Percentiles rank a stretch among this genome's conserved stretches.
Conservation (phyloP, 2,888 invertebrate genomes). For the Teinopalpus imperialis region DNA sequence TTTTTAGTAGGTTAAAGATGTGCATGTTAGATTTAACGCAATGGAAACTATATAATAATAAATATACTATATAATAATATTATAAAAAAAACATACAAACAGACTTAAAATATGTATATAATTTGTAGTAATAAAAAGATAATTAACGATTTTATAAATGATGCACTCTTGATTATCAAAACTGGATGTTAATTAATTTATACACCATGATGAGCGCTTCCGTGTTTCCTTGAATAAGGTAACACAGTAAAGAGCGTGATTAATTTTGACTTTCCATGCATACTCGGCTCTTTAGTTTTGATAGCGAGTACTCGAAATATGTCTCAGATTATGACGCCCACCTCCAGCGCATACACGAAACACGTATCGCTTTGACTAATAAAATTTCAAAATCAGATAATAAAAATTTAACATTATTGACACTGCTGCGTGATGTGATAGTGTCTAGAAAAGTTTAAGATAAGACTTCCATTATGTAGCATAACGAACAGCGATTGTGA, state of each 20-base stretch:
- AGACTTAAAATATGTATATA: too few species aligned
- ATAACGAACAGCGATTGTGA: conserved; percentile 14
- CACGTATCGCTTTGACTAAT: conserved; percentile 45
- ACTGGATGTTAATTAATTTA: conserved; percentile 3
- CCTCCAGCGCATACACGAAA: conserved; percentile 36
- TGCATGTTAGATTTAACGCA: too few species aligned
- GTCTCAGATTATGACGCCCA: conserved; percentile 50
- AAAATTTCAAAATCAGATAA: conserved; percentile 62
- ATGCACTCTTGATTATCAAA: too few species aligned
- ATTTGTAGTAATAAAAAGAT: too few species aligned
- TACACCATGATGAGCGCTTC: conserved; percentile 14
- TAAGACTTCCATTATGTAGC: conserved; percentile 27
- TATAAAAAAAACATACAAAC: too few species aligned
- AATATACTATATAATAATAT: too few species aligned
- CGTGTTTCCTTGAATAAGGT: conserved; percentile 38
- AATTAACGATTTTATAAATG: too few species aligned
- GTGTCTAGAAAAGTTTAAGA: conserved; percentile 34
- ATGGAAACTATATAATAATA: too few species aligned
- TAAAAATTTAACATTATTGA: conserved; percentile 64
- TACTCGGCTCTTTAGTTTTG: conserved; percentile 35
- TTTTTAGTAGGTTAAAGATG: too few species aligned
- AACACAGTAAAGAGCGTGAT: conserved; percentile 58
- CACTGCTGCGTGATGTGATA: conserved; percentile 45
- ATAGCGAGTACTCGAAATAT: conserved; percentile 35
- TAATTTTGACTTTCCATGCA: conserved; percentile 39